Base-by-base conservation (phyloP, 2,888 invertebrate genomes). In the Drosophila bunnanda region DNA sequence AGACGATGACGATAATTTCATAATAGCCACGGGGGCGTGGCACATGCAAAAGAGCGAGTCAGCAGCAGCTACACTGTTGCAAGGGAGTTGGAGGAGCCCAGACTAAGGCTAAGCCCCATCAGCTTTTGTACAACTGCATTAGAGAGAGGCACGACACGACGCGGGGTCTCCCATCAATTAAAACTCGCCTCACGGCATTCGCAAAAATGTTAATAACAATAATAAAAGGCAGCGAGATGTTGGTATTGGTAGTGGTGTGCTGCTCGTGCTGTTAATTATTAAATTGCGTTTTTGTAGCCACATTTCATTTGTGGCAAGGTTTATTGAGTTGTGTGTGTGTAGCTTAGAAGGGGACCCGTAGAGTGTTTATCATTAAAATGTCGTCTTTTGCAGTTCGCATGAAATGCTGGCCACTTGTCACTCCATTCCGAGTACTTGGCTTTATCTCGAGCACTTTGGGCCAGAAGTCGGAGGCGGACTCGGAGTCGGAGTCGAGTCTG, bases 211-310 rank as follows among this genome's bases (percentile, higher is more conserved):
- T 84, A 89, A 84, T 84, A 84, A 89, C 84, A 83, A 83, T 84
- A 84, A 84, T 89, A 86, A 84, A 88, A 88, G 83, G 80, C 75
- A 77, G 71, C 65, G 57, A 76, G 67, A 61, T 77, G 56, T 52
- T 50, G 62, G 36, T 22, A 56, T 62, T 39, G 67, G 15, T 43
- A 53, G n/a, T 68, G 62, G 13, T 48, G 61, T 8, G 4, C 20
- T 57, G 48, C 71, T 57, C 65, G 44, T 70, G 82, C 80, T 83
- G 83, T 83, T 85, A 89, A 85, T 85, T 85, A 89, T 85, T 89
- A 86, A 89, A 88, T 88, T 85, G 89, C 84, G 89, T 85, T 84
- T 85, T 88, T 81, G 86, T 85, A 73, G 88, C 88, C 76, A 83
- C 80, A 81, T 89, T 89, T 89, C 69, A 87, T 78, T 73, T 76